Evolutionary conservation across 2,888 invertebrate species (phyloP), one percentile per base, ranked within the genome.

Genomic region (Campoplex capitator): DNA sequence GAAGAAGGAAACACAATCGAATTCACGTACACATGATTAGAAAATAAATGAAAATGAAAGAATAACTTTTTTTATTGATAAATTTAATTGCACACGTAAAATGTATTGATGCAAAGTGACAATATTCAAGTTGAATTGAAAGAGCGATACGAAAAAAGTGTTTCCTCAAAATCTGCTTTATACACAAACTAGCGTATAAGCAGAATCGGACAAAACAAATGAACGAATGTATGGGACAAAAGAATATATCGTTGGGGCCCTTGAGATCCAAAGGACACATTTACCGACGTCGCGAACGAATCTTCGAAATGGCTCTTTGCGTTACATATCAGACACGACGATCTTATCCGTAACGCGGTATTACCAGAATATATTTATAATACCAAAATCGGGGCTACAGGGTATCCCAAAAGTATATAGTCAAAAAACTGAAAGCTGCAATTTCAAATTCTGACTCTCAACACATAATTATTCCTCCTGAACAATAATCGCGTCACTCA

Each of bases 331-430:
- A 80, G 74, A 56, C 54, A n/a, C 74, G 76, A 78, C 70, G 84
- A 89, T 89, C 89, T 88, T 89, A 88, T 85, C 84, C 76, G 48
- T 58, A 45, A 81, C 38, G 42, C 78, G 18, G 18, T 56, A 48
- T 56, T 70, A 62, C 51, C 42, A 38, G 42, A 67, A 82, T 70
- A 51, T 58, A 84, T 77, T 67, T 83, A 35, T 45, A 23, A 62
- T 77, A 38, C 32, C 42, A 71, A n/a, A 81, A 45, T 48, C 74
- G 23, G 35, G 45, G 28, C 56, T 32, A 54, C 23, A 32, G 56
- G 18, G 2, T 23, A 16, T 18, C 23, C 8, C 13, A 16, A 23
- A 79, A 16, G 11, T 56, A 32, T 42, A 13, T 4, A 23, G 23
- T 18, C 18, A 11, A 35, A 28, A 2, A 18, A 18, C 4, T 71